Evolutionary conservation across 2,888 invertebrate genomes (phyloP), one percentile per base, ranked within the genome.

Genomic region (Pollenia amentaria): DNA sequence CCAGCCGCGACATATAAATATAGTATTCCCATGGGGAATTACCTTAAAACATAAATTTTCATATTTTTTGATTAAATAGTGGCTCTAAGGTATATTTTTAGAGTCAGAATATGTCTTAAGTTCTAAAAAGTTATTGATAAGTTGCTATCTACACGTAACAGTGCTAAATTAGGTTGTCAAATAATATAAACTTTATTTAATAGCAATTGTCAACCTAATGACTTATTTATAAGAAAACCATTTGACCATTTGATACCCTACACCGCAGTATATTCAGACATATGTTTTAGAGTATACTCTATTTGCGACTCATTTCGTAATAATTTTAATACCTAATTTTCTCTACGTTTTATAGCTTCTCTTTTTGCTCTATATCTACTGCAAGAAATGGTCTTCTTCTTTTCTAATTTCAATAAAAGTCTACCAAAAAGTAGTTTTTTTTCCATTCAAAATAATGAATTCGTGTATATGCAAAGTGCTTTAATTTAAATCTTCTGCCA

Each of bases 181-280:
- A 67, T 16, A 77, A 70, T 77, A 77, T 70, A 64, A 18, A 29
- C 3, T 83, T 64, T 48, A 16, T 16, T 60, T 77, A 55, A 6
- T 60, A 57, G 29, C 84, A 78, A 73, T 73, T 84, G 78, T 67
- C 78, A 64, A 57, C 72, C 78, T 73, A 84, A 78, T 84, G 78
- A 67, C 42, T 72, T 67, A 67, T 78, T 78, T 78, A 78, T 77
- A 60, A 16, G 44, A 53, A 76, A 82, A 53, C 14, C 8, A 69
- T n/a, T n/a, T n/a, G 9, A 18, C 3, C 10, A n/a, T 9, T 14
- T 53, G 16, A 9, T 53, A 8, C 3, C 16, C n/a, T 53, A 1
- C 8, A 9, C 2, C 16, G 51, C 16, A 8, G 16, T 53, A n/a
- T n/a, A 51, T n/a, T 51, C n/a, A n/a, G n/a, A n/a, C n/a, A n/a